Evolutionary conservation across 2,113 vertebrate genomes (phyloP).

Genomic region (Pachypanchax playfairii): DNA sequence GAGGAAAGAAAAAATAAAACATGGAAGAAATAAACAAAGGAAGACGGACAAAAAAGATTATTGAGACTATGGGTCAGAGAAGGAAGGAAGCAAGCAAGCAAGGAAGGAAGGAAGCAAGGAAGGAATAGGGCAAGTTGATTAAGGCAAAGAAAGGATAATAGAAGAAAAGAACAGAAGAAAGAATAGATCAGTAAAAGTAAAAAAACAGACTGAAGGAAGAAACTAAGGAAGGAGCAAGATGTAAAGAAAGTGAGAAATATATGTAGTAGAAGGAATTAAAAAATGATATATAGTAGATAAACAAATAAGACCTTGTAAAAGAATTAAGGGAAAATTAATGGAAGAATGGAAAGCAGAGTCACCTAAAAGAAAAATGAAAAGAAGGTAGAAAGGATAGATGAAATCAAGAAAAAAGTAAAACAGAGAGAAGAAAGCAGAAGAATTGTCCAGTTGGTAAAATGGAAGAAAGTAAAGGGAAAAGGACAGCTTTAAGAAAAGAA

Average conservation of each 20-base stretch:
- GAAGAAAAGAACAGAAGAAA: background rate
- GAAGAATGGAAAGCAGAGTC: too few relatives aligned
- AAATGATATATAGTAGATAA: too few relatives aligned
- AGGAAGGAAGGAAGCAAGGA: background rate
- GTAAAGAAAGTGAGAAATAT: too few relatives aligned
- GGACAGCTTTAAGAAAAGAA: too few relatives aligned
- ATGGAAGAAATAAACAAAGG: background rate
- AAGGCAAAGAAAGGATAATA: background rate
- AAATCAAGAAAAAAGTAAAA: background rate
- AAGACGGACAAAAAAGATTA: background rate
- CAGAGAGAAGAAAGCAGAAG: background rate
- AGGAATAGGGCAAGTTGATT: background rate
- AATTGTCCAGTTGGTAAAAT: too few relatives aligned
- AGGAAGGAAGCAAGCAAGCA: background rate
- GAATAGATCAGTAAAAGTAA: too few relatives aligned
- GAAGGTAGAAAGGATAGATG: too few relatives aligned
- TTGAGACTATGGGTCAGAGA: background rate
- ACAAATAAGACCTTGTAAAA: background rate
- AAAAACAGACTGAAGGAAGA: too few relatives aligned
- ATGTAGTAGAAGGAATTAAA: too few relatives aligned
- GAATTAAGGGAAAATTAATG: background rate
- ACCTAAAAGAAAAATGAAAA: background rate
- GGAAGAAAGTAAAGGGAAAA: too few relatives aligned
- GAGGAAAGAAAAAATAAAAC: background rate
- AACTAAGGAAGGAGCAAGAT: too few relatives aligned